A percentile compares a stretch with the other conserved stretches of the same genome.
phyloP scores from a whole-genome alignment of 2,888 invertebrate genomes.

The Pilophorus perplexus region DNA sequence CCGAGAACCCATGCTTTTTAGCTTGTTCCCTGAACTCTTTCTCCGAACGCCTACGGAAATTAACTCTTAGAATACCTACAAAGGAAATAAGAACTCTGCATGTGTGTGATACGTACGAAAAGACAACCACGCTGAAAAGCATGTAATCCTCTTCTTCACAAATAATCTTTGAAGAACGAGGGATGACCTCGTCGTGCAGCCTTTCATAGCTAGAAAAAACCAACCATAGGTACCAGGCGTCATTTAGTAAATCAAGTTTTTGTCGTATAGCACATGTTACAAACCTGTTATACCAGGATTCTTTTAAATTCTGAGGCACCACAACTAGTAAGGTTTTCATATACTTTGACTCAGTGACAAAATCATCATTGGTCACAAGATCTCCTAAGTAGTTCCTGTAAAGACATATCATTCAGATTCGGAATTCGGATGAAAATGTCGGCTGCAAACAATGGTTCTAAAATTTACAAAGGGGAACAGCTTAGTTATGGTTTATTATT shows the following conservation, averaged over 20 bases:
- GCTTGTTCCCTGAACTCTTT: neutral
- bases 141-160: conserved; percentile 16
- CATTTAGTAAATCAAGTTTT: neutral
- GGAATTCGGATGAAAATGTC: no score
- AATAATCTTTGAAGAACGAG: conserved; percentile 14
- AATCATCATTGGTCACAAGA: conserved; percentile 11
- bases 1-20: neutral
- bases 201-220: conserved; percentile 12
- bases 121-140: conserved; percentile 8
- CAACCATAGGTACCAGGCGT: neutral
- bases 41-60: conserved; percentile 17
- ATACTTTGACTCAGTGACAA: neutral
- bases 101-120: no score
- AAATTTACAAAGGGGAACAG: no score
- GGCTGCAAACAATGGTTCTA: no score
- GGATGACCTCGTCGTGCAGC: conserved; percentile 23
- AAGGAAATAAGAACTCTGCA: no score
- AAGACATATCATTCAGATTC: no score
- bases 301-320: conserved; percentile 9
- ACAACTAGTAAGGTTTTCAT: conserved; percentile 11
- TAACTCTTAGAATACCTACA: no score
- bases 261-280: neutral
- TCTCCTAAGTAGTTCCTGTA: conserved; percentile 20
- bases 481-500: no score
- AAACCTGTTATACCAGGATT: conserved; percentile 1